phyloP scores from a whole-genome alignment of 2,888 invertebrate genomes.

The Cephus sareptanus region DNA sequence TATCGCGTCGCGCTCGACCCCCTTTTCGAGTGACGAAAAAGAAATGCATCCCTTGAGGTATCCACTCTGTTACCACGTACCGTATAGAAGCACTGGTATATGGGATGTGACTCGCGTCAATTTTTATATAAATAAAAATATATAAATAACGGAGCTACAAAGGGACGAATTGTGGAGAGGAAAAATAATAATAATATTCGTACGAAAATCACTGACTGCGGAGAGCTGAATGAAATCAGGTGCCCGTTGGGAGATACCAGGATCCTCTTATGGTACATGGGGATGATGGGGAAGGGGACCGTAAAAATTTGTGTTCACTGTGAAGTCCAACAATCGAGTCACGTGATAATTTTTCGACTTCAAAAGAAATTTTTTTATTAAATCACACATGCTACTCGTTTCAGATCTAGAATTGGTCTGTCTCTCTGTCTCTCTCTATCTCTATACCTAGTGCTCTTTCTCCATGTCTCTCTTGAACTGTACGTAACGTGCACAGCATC shows the following conservation, averaged over 20 bases:
- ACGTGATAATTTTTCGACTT: not conserved
- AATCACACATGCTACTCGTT: not conserved
- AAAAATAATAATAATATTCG: not conserved
- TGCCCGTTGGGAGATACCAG: not conserved
- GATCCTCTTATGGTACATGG: not conserved
- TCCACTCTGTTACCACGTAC: not conserved
- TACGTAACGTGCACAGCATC: constrained; percentile 1
- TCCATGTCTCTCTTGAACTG: not conserved
- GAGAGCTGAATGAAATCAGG: not conserved
- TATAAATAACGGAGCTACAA: not conserved
- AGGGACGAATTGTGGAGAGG: not conserved
- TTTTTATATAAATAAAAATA: not conserved
- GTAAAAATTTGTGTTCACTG: not conserved
- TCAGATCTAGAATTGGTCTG: not conserved
- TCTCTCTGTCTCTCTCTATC: constrained; percentile 2
- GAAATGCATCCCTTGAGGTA: not conserved
- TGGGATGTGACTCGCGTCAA: not conserved
- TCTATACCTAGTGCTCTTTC: not conserved
- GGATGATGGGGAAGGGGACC: too few species aligned
- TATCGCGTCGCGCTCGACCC: not conserved
- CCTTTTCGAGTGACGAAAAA: not conserved
- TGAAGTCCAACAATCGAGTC: not conserved
- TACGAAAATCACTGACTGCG: not conserved
- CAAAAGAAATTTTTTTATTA: not conserved
- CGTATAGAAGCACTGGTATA: not conserved